Evolutionary conservation across 2,113 vertebrate species (phyloP).

Genomic region (Tragelaphus buxtoni): DNA sequence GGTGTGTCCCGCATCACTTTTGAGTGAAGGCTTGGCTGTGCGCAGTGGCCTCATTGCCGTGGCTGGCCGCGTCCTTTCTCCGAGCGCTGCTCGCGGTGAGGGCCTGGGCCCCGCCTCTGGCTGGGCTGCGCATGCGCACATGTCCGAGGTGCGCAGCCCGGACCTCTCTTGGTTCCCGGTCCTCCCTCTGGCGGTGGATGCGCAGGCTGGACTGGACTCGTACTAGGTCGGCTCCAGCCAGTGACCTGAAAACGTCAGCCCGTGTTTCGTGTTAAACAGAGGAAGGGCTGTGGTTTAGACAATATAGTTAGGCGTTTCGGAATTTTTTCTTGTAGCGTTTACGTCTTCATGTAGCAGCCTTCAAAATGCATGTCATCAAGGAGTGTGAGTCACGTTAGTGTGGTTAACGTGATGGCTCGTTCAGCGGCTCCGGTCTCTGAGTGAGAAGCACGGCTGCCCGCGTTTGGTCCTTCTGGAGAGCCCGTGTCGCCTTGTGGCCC

Average conservation of each 20-base stretch:
- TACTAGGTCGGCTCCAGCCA: no score
- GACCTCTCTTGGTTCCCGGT: no score
- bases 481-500: rapidly evolving
- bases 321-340: not conserved
- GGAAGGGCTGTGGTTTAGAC: not conserved
- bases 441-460: rapidly evolving
- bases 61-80: rapidly evolving
- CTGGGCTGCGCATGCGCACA: not conserved
- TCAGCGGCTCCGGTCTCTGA: not conserved
- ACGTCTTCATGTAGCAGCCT: not conserved
- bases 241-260: no score
- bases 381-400: rapidly evolving
- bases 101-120: rapidly evolving
- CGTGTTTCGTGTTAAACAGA: not conserved
- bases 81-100: rapidly evolving
- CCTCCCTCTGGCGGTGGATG: not conserved
- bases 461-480: not conserved
- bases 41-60: not conserved
- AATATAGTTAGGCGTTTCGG: not conserved
- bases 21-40: not conserved
- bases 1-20: rapidly evolving
- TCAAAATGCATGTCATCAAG: not conserved
- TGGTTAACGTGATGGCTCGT: not conserved
- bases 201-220: not conserved
- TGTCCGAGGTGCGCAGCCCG: not conserved